Base-by-base conservation (phyloP, 2,797 vertebrate species). In the Tokudaia muenninki region DNA sequence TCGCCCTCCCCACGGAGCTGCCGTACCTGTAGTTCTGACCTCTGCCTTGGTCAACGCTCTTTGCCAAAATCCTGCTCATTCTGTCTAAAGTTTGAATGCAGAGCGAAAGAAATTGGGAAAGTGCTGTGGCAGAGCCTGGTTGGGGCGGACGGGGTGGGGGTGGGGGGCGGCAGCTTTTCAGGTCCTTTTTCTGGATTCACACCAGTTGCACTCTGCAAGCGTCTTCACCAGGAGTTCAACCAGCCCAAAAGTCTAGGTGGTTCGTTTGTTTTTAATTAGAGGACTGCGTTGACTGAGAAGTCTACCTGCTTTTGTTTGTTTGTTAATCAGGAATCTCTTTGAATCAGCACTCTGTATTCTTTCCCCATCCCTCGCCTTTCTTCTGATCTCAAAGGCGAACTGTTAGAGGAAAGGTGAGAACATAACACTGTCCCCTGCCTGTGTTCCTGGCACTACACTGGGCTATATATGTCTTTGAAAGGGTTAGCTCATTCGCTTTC, bases 11-110 rank as follows among this genome's bases (percentile, higher is more conserved):
- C 74, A 44, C 6, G 52, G 78, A 22, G 79, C 77, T 81, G 52
- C 84, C 78, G 34, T 96, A 83, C 94, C 95, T 87, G 91, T 84
- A 47, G 75, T 41, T 22, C 86, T 90, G 63, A 92, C 83, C 70
- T 75, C 61, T 26, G 0, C 41, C 82, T 29, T 1, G 83, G 59
- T n/a, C 93, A 12, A 57, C 78, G 65, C 81, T 90, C 52, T 57
- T 3, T 57, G 70, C 84, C 92, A 92, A 81, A 87, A 47, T 91
- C 50, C 29, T 84, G 17, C 72, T 92, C 63, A 9, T 41, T 61
- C 31, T 44, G 74, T 22, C 26, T 90, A 22, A 80, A 16, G 24
- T 90, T 86, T 61, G 78, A 94, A 55, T 37, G 87, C 47, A 12
- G n/a, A 52, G 75, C 31, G 26, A 67, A 78, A 92, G 70, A 86